A percentile compares a stretch with the other conserved stretches of the same genome.
Evolutionary conservation across 2,113 vertebrate genomes (phyloP).

Genomic region (Amphilophus citrinellus): DNA sequence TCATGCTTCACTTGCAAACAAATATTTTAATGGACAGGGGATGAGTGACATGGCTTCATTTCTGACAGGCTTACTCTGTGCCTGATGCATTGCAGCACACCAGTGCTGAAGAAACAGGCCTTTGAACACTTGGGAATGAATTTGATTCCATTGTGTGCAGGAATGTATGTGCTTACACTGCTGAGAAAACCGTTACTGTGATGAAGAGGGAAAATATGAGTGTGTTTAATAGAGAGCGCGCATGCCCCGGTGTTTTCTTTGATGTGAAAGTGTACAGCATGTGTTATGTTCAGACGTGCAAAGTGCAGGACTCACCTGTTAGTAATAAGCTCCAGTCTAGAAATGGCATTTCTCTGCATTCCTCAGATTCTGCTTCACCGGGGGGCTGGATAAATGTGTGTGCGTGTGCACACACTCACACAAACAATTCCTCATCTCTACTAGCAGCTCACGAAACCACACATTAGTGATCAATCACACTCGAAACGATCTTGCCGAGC

Average conservation of each 20-base stretch:
- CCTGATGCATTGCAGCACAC: conserved; percentile 32
- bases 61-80: conserved; percentile 55
- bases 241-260: conserved; percentile 43
- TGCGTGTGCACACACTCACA: conserved; percentile 56
- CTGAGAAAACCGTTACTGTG: conserved; percentile 44
- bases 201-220: conserved; percentile 43
- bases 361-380: conserved; percentile 82
- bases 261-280: conserved; percentile 65
- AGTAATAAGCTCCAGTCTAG: conserved; percentile 81
- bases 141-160: conserved; percentile 40
- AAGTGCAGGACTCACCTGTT: conserved; percentile 83
- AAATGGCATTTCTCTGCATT: conserved; percentile 82
- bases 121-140: conserved; percentile 37
- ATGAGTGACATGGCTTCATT: conserved; percentile 71
- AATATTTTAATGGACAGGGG: conserved; percentile 72
- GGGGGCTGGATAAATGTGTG: conserved; percentile 75
- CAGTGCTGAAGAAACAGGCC: conserved; percentile 27
- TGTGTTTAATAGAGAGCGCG: conserved; percentile 21
- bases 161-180: conserved; percentile 63
- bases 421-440: conserved; percentile 48
- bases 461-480: conserved; percentile 67
- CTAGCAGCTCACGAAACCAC: conserved; percentile 32
- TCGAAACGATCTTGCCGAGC: conserved; percentile 37
- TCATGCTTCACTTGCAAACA: conserved; percentile 76
- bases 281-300: conserved; percentile 66